Percentiles rank a stretch among this genome's conserved stretches.
Evolutionary conservation across 2,113 vertebrate species (phyloP).

Genomic region (Zingel zingel): DNA sequence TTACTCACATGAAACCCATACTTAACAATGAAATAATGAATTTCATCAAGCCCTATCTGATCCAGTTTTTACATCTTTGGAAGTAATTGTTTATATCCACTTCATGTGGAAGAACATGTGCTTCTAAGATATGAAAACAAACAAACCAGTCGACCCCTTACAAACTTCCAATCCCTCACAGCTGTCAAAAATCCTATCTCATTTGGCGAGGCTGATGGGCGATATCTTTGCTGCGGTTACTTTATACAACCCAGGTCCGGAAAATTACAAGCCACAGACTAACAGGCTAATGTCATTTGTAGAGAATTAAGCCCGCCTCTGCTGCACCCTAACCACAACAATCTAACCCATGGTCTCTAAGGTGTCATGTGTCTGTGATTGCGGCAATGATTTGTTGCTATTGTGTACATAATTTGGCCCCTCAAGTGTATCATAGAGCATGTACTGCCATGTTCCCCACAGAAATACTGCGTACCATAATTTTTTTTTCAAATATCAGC

Average conservation of each 20-base stretch:
- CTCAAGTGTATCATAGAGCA: constrained; percentile 35
- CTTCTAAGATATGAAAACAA: constrained; percentile 7
- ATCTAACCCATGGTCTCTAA: constrained; percentile 36
- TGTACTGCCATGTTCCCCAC: constrained; percentile 30
- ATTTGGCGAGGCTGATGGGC: neutral
- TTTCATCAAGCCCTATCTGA: constrained; percentile 5
- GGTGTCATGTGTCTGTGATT: constrained; percentile 60
- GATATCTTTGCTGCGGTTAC: neutral
- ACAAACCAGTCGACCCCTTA: neutral
- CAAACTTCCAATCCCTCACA: constrained; percentile 23
- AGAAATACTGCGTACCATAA: constrained; percentile 46
- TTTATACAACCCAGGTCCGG: constrained; percentile 5
- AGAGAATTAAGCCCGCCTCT: constrained; percentile 28
- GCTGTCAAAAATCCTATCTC: neutral
- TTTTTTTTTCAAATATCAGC: constrained; percentile 44
- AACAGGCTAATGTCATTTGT: constrained; percentile 46
- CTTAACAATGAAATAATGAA: neutral
- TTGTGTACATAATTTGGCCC: constrained; percentile 39
- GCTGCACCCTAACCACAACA: constrained; percentile 38
- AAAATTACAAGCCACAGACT: constrained; percentile 39
- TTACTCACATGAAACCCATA: constrained; percentile 10
- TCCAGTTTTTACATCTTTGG: neutral
- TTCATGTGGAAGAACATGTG: neutral
- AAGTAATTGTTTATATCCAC: neutral
- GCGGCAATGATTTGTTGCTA: constrained; percentile 55